Evolutionary conservation across 2,113 vertebrate species (phyloP).

Genomic region (Paedocypris sp.): DNA sequence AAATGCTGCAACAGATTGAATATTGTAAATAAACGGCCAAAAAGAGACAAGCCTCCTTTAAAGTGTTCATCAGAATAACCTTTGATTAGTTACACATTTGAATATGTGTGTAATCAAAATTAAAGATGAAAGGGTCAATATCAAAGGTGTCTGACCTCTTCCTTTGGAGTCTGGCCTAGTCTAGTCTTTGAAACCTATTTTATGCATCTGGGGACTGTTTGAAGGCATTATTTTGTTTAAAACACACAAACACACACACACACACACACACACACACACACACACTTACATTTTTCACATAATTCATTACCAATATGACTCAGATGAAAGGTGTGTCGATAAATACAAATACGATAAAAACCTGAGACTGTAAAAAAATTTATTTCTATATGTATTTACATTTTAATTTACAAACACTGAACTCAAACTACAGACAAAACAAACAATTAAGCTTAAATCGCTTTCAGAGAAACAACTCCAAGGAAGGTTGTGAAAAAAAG

Average conservation of each 20-base stretch:
- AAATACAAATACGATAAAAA: neutral
- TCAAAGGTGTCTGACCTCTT: neutral
- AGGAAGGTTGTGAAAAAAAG: too few relatives aligned
- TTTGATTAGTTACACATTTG: slow-evolving; percentile 1
- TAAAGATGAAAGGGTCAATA: slow-evolving; percentile 23
- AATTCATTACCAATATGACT: neutral
- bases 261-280: too few relatives aligned
- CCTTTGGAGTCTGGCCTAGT: neutral
- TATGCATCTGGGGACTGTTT: slow-evolving; percentile 20
- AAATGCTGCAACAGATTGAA: too few relatives aligned
- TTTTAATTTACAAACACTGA: neutral
- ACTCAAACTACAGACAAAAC: neutral
- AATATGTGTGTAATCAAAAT: slow-evolving; percentile 15
- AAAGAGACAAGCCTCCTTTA: slow-evolving; percentile 5
- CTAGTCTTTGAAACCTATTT: too few relatives aligned
- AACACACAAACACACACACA: neutral
- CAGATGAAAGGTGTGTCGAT: neutral
- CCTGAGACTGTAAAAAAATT: too few relatives aligned
- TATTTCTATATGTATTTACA: neutral
- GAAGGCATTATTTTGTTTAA: slow-evolving; percentile 36
- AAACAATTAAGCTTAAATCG: too few relatives aligned
- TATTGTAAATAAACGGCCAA: neutral
- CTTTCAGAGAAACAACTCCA: too few relatives aligned
- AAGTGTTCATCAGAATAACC: slow-evolving; percentile 10
- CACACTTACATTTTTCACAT: too few relatives aligned